phyloP scores from a whole-genome alignment of 2,113 vertebrate genomes.

The Cynopterus brachyotis region DNA sequence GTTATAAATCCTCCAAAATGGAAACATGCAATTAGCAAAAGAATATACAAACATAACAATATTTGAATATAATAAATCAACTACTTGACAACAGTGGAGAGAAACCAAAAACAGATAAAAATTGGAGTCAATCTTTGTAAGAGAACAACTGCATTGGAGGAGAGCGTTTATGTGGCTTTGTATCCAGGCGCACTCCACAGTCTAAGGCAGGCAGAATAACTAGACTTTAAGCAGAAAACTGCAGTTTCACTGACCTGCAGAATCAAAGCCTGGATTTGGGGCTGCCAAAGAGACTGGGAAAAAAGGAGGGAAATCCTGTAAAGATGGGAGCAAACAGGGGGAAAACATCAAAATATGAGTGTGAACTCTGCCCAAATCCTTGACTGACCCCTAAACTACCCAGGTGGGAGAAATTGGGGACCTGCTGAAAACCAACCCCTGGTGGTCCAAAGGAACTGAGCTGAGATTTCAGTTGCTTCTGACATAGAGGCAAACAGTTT shows the following conservation, averaged over 20 bases:
- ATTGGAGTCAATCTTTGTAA: not conserved
- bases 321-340: not conserved
- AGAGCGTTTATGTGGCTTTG: not conserved
- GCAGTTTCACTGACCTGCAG: not conserved
- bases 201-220: not conserved
- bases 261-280: not conserved
- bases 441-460: not conserved
- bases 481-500: not conserved
- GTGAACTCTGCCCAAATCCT: not conserved
- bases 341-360: not conserved
- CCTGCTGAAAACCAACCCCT: not conserved
- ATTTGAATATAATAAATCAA: not conserved
- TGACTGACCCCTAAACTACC: not conserved
- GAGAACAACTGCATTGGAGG: not conserved
- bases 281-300: not conserved
- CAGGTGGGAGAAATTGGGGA: not conserved
- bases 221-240: not conserved
- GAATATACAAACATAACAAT: not conserved
- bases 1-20: not conserved
- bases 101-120: not conserved
- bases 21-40: not conserved
- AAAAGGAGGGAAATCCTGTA: not conserved
- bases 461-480: not conserved
- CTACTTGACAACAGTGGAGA: not conserved
- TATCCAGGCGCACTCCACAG: not conserved